Evolutionary conservation across 2,888 invertebrate genomes (phyloP).

Genomic region (Anthoptus insignis): DNA sequence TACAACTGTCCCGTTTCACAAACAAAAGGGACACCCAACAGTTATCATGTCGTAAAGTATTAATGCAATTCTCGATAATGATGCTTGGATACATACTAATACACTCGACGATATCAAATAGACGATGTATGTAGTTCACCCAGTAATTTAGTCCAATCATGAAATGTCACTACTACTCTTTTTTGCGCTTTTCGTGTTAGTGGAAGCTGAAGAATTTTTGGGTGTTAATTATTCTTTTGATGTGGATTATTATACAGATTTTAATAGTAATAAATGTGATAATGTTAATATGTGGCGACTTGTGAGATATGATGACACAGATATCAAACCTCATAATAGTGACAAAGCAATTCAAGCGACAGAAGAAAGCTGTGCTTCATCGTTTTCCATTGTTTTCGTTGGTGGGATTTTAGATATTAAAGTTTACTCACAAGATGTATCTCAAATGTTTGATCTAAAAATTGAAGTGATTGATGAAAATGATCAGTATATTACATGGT

Average conservation of each 20-base stretch:
- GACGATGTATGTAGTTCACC: conserved; percentile 9
- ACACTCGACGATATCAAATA: conserved; percentile 13
- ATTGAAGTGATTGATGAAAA: conserved; percentile 50
- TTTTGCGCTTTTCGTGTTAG: conserved; percentile 38
- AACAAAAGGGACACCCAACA: not conserved
- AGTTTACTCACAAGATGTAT: conserved; percentile 47
- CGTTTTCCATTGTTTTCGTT: conserved; percentile 49
- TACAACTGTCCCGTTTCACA: not conserved
- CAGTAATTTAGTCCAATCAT: conserved; percentile 38
- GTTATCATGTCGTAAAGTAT: conserved; percentile 30
- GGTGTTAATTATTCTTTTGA: conserved; percentile 50
- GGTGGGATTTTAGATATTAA: conserved; percentile 48
- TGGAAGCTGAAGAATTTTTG: conserved; percentile 41
- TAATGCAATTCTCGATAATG: conserved; percentile 33
- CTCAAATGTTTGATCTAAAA: conserved; percentile 49
- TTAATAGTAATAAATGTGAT: conserved; percentile 43
- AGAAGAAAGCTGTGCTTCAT: conserved; percentile 50
- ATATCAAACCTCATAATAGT: conserved; percentile 23
- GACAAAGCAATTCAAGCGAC: conserved; percentile 46
- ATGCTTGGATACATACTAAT: not conserved
- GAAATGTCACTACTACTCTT: conserved; percentile 44
- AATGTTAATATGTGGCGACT: conserved; percentile 42
- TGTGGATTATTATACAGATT: conserved; percentile 39
- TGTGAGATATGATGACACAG: conserved; percentile 37
- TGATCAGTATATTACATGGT: conserved; percentile 33